phyloP scores from a whole-genome alignment of 2,797 vertebrate genomes.

The Aldrovandia affinis region DNA sequence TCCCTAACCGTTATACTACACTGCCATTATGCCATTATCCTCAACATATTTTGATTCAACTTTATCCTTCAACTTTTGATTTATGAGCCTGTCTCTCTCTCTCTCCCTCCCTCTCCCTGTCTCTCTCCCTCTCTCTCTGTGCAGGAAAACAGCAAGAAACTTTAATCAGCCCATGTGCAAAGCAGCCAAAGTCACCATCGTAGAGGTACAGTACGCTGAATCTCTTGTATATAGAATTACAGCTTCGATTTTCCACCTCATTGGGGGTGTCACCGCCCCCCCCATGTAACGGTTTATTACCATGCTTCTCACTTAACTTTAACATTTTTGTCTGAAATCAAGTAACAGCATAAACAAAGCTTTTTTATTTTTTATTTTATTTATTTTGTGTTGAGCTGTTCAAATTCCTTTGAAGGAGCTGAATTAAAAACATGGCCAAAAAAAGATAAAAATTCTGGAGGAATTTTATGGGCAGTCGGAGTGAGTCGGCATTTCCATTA shows the following conservation, averaged over 20 bases:
- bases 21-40: neutral
- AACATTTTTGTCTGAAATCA: too few relatives aligned
- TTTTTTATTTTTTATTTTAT: too few relatives aligned
- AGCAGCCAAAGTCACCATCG: constrained; percentile 89
- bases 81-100: neutral
- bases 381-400: too few relatives aligned
- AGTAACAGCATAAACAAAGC: too few relatives aligned
- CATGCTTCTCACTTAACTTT: neutral
- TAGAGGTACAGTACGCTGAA: constrained; percentile 80
- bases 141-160: constrained; percentile 93
- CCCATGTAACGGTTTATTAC: neutral
- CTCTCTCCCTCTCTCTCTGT: neutral
- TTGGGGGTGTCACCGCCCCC: neutral
- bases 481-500: too few relatives aligned
- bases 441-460: too few relatives aligned
- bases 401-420: too few relatives aligned
- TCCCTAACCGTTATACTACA: too few relatives aligned
- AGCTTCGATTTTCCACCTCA: neutral
- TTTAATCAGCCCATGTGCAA: constrained; percentile 99
- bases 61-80: neutral
- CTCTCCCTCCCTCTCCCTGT: neutral
- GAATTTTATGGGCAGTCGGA: too few relatives aligned
- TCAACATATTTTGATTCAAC: neutral
- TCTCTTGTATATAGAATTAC: neutral
- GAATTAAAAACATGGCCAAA: too few relatives aligned